phyloP scores from a whole-genome alignment of 2,113 vertebrate species.

The Pampusana beccarii region DNA sequence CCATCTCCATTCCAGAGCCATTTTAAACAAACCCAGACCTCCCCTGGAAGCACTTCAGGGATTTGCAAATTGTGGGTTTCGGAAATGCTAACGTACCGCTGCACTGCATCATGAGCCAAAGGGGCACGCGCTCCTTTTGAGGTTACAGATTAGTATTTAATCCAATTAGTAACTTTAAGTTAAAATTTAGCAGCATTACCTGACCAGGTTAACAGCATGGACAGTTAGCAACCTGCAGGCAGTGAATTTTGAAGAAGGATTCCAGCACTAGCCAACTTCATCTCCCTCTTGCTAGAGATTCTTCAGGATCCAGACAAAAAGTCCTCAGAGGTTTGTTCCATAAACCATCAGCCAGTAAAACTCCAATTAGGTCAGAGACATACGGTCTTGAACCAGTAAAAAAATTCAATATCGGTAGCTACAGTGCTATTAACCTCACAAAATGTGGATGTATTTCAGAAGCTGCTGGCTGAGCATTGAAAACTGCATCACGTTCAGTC shows the following conservation, averaged over 20 bases:
- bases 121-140: background rate
- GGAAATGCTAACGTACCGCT: background rate
- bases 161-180: background rate
- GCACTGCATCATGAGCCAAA: background rate
- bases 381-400: background rate
- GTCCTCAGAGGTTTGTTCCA: background rate
- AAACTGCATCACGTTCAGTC: fast-evolving
- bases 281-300: background rate
- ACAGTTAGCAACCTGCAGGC: background rate
- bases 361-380: background rate
- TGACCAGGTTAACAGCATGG: background rate
- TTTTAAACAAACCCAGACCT: background rate
- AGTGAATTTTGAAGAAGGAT: background rate
- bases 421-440: background rate
- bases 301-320: background rate
- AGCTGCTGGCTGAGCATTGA: background rate
- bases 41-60: background rate
- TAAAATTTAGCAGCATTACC: background rate
- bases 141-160: slow-evolving; percentile 16
- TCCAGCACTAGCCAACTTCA: background rate
- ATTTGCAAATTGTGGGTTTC: background rate
- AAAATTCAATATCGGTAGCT: background rate
- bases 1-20: background rate
- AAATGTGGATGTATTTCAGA: background rate
- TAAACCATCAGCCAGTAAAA: background rate